A percentile compares a stretch with the other conserved stretches of the same genome.
Conservation (phyloP, 2,113 vertebrate species). For the Pluvialis apricaria region DNA sequence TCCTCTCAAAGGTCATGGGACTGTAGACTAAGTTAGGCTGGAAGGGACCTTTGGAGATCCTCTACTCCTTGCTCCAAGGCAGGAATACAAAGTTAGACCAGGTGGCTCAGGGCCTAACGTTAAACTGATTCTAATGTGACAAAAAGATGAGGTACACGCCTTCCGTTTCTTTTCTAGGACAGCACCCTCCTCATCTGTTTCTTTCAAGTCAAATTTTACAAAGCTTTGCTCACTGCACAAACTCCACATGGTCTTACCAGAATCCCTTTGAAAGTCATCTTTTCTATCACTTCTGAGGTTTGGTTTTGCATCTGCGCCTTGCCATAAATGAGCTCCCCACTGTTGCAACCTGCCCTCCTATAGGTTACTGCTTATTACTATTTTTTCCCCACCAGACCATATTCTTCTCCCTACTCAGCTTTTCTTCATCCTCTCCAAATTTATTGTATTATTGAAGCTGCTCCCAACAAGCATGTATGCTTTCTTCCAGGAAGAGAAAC, state of each 20-base stretch:
- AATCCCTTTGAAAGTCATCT: background rate
- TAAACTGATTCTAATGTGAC: background rate
- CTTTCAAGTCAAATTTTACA: background rate
- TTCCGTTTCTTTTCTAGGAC: background rate
- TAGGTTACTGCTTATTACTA: background rate
- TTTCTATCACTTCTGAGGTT: background rate
- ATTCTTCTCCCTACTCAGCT: background rate
- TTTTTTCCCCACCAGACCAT: background rate
- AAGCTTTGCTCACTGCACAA: background rate
- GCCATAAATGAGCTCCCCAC: background rate
- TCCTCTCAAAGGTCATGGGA: background rate
- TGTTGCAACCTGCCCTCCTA: background rate
- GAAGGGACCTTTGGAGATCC: background rate
- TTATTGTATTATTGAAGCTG: background rate
- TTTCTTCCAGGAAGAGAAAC: background rate
- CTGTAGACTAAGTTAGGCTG: background rate
- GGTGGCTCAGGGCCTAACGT: background rate
- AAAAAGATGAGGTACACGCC: background rate
- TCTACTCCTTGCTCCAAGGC: background rate
- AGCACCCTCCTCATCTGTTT: background rate
- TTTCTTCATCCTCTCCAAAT: background rate
- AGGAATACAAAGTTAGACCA: background rate
- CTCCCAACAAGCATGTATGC: background rate
- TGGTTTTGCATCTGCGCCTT: background rate
- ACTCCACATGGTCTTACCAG: background rate